Conservation (phyloP, 2,888 invertebrate genomes). For the Papilio gigon region DNA sequence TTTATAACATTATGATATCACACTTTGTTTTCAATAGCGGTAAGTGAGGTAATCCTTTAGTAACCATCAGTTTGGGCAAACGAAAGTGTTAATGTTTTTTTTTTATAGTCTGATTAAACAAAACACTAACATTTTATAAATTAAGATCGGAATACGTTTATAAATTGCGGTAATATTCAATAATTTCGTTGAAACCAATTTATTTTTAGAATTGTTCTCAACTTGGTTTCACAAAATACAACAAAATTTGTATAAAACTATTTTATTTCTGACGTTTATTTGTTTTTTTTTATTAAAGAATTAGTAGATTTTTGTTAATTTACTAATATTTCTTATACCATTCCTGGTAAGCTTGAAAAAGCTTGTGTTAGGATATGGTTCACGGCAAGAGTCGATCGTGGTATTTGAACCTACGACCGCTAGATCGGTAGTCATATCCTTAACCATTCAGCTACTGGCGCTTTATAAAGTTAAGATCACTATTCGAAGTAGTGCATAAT, state of each 20-base stretch:
- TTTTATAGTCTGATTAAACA: neutral
- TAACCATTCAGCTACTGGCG: no score
- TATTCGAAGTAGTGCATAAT: neutral
- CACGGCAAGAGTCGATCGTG: no score
- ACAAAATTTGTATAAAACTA: no score
- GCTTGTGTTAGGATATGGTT: no score
- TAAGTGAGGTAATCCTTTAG: neutral
- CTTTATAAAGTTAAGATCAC: no score
- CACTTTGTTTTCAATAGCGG: neutral
- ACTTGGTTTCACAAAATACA: neutral
- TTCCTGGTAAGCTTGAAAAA: no score
- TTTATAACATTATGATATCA: constrained; percentile 7
- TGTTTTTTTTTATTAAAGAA: no score
- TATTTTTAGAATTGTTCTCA: neutral
- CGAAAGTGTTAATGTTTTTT: neutral
- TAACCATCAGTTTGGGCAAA: neutral
- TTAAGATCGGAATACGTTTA: neutral
- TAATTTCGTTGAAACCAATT: neutral
- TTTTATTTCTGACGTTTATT: no score
- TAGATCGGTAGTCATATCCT: no score
- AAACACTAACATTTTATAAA: neutral
- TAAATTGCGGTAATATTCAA: neutral
- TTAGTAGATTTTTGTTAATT: no score
- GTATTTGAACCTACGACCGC: no score
- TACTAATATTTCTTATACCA: no score